Base-by-base conservation (phyloP, 2,888 invertebrate genomes). In the Dermolepida albohirtum region DNA sequence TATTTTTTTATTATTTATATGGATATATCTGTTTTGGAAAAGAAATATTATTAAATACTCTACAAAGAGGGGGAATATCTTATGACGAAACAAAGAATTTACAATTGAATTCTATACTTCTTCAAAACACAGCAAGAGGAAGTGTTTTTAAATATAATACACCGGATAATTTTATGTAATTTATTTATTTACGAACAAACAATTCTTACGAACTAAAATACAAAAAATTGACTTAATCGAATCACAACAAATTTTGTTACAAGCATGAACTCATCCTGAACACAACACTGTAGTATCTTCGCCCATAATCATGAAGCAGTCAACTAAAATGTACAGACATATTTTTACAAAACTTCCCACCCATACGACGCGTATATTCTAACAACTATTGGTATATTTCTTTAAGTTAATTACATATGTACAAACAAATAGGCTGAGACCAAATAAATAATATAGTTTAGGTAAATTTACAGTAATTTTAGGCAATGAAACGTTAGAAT, bases 221-320 rank as follows among this genome's bases (percentile, higher is more conserved):
- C 47, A 47, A 14, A 47, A 16, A 47, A 47, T 8, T 16, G 5
- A 8, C 6, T 14, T 16, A 47, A 14, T 6, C n/a, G 17, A 47
- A 47, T 47, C 47, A 47, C 47, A 47, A 47, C 10, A 47, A 10
- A 16, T 16, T n/a, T 14, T 8, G 12, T 10, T 47, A 16, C 59
- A 43, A 41, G 11, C 12, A 59, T n/a, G 17, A 59, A 59, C 22
- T 43, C 41, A 16, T 22, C 6, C 43, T 43, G 59, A 64, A 64
- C 64, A 64, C 64, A 64, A 41, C 16, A 43, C n/a, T 29, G 64
- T 27, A 64, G 64, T 64, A 64, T 52, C 64, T 29, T 55, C 14
- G 14, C 40, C 29, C 27, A 59, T 27, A 43, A 44, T 12, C 11
- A 44, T 7, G 41, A 27, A 22, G 22, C 6, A 22, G 41, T 40